A percentile compares a stretch with the other conserved stretches of the same genome.
These are phyloP conservation scores for Chamaetylas fuelleborni DNA, from an alignment of 2,113 vertebrate genomes.

Conservation along the genomic window DNA sequence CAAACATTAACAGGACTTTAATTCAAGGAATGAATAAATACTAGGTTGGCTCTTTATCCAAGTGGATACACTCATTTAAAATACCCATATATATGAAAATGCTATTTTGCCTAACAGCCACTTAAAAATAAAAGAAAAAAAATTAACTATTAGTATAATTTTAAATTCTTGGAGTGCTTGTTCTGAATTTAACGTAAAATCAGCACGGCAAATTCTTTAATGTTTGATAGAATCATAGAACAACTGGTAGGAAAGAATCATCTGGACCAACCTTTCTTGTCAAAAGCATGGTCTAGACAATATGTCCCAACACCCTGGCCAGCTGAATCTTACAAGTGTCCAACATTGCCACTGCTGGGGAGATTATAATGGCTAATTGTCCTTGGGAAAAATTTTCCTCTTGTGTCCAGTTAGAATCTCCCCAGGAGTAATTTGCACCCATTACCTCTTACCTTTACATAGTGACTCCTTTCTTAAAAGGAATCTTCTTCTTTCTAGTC, in stretches of 20 bases:
- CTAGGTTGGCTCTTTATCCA: not conserved
- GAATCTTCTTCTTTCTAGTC: not conserved
- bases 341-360: not conserved
- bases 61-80: not conserved
- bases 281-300: not conserved
- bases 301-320: not conserved
- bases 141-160: not conserved
- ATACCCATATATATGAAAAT: not conserved
- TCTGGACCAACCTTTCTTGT: not conserved
- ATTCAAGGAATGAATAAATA: not conserved
- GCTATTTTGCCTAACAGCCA: not conserved
- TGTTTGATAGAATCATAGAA: not conserved
- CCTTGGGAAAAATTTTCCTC: not conserved
- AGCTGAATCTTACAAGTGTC: not conserved
- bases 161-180: not conserved
- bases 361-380: not conserved
- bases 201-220: not conserved
- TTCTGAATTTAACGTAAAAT: not conserved
- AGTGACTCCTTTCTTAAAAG: not conserved
- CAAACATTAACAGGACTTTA: not conserved
- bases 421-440: not conserved
- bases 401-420: not conserved
- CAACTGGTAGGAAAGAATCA: not conserved
- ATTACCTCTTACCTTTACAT: not conserved
- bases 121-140: not conserved